Evolutionary conservation across 2,797 vertebrate genomes (phyloP), one percentile per base, ranked within the genome.

Genomic region (Hydrocynus forskahlii): DNA sequence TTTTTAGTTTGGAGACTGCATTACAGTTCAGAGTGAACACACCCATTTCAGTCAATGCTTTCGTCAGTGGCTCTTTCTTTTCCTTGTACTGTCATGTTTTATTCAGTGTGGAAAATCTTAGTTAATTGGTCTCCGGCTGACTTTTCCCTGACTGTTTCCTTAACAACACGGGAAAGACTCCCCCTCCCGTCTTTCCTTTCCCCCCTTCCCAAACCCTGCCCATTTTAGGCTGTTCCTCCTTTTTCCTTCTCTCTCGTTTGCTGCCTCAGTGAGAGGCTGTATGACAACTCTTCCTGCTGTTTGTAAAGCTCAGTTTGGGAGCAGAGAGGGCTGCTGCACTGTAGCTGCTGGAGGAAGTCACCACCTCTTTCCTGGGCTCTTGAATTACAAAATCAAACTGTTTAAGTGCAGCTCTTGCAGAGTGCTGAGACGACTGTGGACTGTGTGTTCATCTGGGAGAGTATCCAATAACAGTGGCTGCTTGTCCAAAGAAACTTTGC

Each of bases 171-270:
- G 77, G 71, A 75, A 63, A 69, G 78, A 59, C 4, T 63, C 86
- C 85, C 79, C 76, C 63, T 40, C 25, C 19, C 40, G 40, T 80
- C 19, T 82, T 76, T 83, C 81, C 81, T 76, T 85, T 88, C 86
- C 86, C 86, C 84, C 88, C 77, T 86, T 88, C 75, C 84, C 73
- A 23, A 81, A 83, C 86, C 91, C 89, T 92, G 94, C 92, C 94
- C 93, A 92, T 94, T 95, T 94, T 92, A 91, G 91, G 92, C 88
- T 88, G 91, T 94, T 93, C 94, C 91, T 93, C 81, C 80, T 57
- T 79, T 83, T 76, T 40, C 54, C 54, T 73, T 38, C 81, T 63
- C 57, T 79, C 77, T 80, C 23, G 71, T 71, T 67, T 69, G 66
- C 69, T 69, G 45, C 77, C 57, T 80, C 60, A 69, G 75, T 80